Base-by-base conservation (phyloP, 1,140 invertebrate species). In the Cherax destructor region DNA sequence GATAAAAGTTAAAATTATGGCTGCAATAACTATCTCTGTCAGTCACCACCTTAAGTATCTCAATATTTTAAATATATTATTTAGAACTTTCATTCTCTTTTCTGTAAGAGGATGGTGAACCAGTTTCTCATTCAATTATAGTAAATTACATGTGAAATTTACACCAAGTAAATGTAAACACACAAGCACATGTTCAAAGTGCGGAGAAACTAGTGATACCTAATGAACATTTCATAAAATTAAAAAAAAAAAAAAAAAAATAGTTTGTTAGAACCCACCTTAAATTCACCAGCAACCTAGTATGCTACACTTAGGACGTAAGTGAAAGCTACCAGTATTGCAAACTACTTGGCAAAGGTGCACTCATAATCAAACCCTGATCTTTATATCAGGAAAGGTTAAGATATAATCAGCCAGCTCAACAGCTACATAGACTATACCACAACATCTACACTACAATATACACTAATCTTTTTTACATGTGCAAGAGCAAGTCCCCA, bases 311-410 rank as follows among this genome's bases (percentile, higher is more conserved):
- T 74, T 74, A 74, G 21, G 18, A 69, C 18, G 18, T 6, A 69
- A 1, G 69, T 74, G 69, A 74, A 74, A n/a, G 30, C n/a, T 74
- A 74, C 24, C 30, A 41, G 30, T 41, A 41, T 41, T 74, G 69
- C 7, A 30, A 74, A 74, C 69, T 74, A 74, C 69, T 74, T 30
- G 30, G 69, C 69, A 21, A 81, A 56, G 79, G 79, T 56, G 79
- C n/a, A n/a, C 65, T 69, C 21, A 9, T 10, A 7, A 30, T 30
- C 21, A 24, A 74, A 74, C 24, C 69, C 24, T 74, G 69, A 74
- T 74, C 24, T 74, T 74, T 30, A n/a, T 74, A 30, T n/a, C n/a
- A 30, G 24, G n/a, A 6, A 74, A 74, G 69, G 69, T 1, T 21
- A 30, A 24, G 24, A 74, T 10, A 74, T 6, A 30, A n/a, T 11